Evolutionary conservation across 2,888 invertebrate genomes (phyloP), one percentile per base, ranked within the genome.

Genomic region (Himalopsyche kuldschensis): DNA sequence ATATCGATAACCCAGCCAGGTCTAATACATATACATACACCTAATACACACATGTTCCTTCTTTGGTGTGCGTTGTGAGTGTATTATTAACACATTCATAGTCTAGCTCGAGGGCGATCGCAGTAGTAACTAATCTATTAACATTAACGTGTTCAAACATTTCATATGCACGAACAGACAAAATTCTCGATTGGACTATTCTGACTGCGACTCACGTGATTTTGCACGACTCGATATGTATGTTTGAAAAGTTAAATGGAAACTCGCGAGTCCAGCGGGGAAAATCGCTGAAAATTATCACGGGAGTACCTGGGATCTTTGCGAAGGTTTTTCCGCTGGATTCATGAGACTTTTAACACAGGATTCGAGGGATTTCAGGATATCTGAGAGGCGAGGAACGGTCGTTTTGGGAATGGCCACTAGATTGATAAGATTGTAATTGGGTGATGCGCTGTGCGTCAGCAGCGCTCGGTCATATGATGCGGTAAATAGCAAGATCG

Each of bases 401-500:
- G 24, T 31, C 69, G 79, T 24, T 32, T 30, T 30, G 81, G 79
- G 63, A 75, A 78, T 41, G 75, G 47, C 76, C 79, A 81, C 79
- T 77, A 75, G 79, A 69, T n/a, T 78, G 78, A 75, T 78, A 46
- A 32, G 30, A 78, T n/a, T 78, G 24, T 35, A 75, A n/a, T 75
- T 55, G 10, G 55, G 24, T 10, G 20, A 20, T 20, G 20, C 55
- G 8, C 20, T 55, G 55, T 20, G 55, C 75, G 55, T 55, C 55
- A 6, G 76, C 78, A 76, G 78, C 41, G 32, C 55, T 75, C 78
- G 81, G 79, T 82, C 82, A 82, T 77, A 79, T 84, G 84, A 83
- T 87, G 82, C 84, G 82, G 82, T 81, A 82, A 78, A 55, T 75
- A 81, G 63, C 47, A 81, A 55, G 48, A 35, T 41, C 55, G 46